These are phyloP conservation scores for Megalurothrips usitatus DNA, from an alignment of 2,888 invertebrate species.

Conservation along the genomic window DNA sequence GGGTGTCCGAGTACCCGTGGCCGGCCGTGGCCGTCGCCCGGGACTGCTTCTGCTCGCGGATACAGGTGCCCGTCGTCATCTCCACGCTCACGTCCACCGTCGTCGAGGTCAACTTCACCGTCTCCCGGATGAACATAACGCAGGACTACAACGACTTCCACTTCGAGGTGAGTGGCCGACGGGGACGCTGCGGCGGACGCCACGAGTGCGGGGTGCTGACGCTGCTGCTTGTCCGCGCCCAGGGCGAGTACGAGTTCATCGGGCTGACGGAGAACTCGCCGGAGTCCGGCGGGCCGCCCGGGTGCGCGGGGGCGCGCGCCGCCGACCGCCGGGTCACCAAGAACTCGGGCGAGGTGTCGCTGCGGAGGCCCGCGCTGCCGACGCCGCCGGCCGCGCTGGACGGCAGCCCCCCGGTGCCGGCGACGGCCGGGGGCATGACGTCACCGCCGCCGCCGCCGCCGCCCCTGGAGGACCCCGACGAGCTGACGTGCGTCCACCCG, in stretches of 20 bases:
- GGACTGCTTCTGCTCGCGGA: conserved; percentile 69
- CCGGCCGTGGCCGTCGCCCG: conserved; percentile 55
- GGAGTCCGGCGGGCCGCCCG: conserved; percentile 33
- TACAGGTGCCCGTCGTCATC: conserved; percentile 60
- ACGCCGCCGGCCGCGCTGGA: background rate
- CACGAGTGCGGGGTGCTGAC: background rate
- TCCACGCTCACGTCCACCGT: conserved; percentile 65
- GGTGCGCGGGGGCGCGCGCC: background rate
- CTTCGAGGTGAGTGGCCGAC: conserved; percentile 56
- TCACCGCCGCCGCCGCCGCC: conserved; percentile 33
- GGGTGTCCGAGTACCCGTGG: conserved; percentile 67
- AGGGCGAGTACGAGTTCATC: conserved; percentile 46
- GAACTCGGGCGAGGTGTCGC: conserved; percentile 4
- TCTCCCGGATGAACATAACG: conserved; percentile 73
- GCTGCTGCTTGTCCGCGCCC: background rate
- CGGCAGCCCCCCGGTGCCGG: background rate
- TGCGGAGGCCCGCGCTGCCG: background rate
- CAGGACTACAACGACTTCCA: conserved; percentile 75
- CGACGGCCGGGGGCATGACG: conserved; percentile 37
- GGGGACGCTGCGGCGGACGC: background rate
- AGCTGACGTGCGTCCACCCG: conserved; percentile 57
- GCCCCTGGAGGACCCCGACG: conserved; percentile 29
- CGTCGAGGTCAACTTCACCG: conserved; percentile 68
- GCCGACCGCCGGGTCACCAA: background rate
- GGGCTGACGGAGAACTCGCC: conserved; percentile 36